Conservation (phyloP, 2,113 vertebrate genomes). For the Colaptes auratus region DNA sequence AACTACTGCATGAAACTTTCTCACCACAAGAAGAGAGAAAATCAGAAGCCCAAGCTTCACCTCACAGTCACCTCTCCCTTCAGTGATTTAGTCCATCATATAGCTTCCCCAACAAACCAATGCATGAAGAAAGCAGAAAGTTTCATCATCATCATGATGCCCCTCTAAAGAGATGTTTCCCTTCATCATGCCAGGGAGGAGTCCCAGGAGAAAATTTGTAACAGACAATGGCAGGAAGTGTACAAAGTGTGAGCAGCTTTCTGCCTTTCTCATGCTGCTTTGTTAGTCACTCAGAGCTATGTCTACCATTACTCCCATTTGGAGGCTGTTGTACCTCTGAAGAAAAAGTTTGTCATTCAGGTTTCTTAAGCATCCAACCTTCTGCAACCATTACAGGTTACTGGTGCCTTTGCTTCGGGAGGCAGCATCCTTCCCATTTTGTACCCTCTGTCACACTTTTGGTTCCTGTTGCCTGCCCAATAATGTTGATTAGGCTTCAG, state of each 20-base stretch:
- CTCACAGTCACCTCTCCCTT: background rate
- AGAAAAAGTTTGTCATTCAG: background rate
- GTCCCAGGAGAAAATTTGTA: background rate
- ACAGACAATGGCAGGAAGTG: background rate
- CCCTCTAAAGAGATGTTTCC: background rate
- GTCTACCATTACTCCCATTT: background rate
- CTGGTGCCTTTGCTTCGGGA: background rate
- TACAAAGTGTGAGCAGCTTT: background rate
- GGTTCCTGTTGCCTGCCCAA: conserved; percentile 31
- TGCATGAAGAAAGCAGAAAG: background rate
- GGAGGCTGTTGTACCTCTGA: background rate
- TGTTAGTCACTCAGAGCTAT: background rate
- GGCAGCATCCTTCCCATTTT: background rate
- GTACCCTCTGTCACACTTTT: background rate
- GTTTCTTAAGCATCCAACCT: background rate
- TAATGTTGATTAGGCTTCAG: conserved; percentile 61
- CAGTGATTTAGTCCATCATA: background rate
- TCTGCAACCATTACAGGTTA: background rate
- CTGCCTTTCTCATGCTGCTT: background rate
- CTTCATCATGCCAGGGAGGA: background rate
- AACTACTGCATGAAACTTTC: background rate
- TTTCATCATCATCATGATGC: background rate
- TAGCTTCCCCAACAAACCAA: background rate
- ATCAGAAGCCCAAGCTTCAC: background rate
- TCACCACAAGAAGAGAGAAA: background rate